These are phyloP conservation scores for Pheosia gnoma DNA, from an alignment of 2,888 invertebrate species.

Conservation along the genomic window DNA sequence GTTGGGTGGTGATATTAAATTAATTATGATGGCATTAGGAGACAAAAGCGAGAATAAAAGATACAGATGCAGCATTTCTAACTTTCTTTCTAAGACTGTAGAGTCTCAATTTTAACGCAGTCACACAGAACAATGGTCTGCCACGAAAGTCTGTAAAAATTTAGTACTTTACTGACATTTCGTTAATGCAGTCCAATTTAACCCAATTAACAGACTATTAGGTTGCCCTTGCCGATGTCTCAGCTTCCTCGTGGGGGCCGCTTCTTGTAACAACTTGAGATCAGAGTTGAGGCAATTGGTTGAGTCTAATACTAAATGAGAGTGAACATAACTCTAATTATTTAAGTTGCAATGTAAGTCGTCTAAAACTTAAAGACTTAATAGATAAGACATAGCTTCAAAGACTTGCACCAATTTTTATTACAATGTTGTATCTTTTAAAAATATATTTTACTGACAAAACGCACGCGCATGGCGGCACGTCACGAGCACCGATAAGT, in stretches of 20 bases:
- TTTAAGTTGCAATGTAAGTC: too few relatives aligned
- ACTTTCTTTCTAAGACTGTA: too few relatives aligned
- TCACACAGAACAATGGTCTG: too few relatives aligned
- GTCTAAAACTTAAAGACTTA: too few relatives aligned
- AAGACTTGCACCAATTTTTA: neutral
- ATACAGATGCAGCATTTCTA: too few relatives aligned
- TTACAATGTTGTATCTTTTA: neutral
- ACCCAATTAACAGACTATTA: conserved; percentile 6
- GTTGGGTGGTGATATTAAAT: too few relatives aligned
- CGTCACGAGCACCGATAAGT: conserved; percentile 5
- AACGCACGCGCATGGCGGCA: neutral
- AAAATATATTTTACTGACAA: neutral
- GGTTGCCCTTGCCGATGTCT: conserved; percentile 4
- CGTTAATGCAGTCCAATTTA: conserved; percentile 7
- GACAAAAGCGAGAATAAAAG: too few relatives aligned
- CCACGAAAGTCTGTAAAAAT: neutral
- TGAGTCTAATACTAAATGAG: conserved; percentile 3
- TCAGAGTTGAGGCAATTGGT: conserved; percentile 2
- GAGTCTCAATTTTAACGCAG: too few relatives aligned
- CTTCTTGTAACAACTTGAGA: conserved; percentile 6
- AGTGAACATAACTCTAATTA: neutral
- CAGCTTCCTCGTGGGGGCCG: conserved; percentile 1
- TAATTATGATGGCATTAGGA: too few relatives aligned
- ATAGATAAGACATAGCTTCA: too few relatives aligned
- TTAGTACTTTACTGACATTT: neutral